Conservation (phyloP, 2,888 invertebrate species). For the Megaustenia siamemsis region DNA sequence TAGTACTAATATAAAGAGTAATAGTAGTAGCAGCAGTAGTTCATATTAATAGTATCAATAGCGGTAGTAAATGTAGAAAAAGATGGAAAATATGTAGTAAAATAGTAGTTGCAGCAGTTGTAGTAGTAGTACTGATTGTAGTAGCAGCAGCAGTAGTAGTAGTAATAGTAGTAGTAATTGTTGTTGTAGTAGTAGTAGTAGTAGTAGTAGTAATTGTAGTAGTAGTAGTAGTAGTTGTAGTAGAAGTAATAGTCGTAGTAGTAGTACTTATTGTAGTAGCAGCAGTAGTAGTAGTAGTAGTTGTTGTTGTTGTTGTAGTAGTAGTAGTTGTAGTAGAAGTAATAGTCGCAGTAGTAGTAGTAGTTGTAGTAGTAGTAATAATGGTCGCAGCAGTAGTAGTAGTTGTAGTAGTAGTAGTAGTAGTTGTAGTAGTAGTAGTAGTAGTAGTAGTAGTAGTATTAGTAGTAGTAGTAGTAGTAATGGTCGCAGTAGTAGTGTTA, state of each 20-base stretch:
- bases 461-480: neutral
- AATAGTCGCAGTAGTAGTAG: neutral
- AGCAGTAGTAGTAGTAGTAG: neutral
- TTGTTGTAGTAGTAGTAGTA: neutral
- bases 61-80: neutral
- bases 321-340: neutral
- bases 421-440: neutral
- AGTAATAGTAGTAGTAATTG: neutral
- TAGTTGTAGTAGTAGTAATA: neutral
- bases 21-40: neutral
- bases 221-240: neutral
- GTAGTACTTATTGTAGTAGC: neutral
- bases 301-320: neutral
- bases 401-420: neutral
- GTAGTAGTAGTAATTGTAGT: neutral
- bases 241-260: neutral
- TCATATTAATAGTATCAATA: neutral
- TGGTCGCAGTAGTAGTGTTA: neutral
- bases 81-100: neutral
- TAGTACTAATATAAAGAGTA: neutral
- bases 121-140: neutral
- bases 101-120: neutral
- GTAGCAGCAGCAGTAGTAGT: neutral
- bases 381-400: neutral
- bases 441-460: neutral